Conservation (phyloP, 2,888 invertebrate genomes). For the Yponomeuta plumbellus region DNA sequence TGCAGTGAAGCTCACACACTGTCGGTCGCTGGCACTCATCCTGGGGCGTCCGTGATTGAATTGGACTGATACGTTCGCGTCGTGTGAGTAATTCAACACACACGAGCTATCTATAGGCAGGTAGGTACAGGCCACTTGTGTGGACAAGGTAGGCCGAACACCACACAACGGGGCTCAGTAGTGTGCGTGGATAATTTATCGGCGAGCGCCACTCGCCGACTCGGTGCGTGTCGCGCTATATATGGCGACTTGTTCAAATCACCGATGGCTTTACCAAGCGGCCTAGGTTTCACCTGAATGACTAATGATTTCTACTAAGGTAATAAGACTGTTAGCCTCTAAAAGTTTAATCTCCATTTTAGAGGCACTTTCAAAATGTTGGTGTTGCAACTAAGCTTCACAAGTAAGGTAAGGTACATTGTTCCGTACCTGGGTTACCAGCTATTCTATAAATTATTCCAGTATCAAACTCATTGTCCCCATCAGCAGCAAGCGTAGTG, state of each 20-base stretch:
- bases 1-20: neutral
- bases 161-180: neutral
- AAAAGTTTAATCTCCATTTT: slow-evolving; percentile 8
- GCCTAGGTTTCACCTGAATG: slow-evolving; percentile 67
- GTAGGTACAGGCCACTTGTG: neutral
- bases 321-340: neutral
- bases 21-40: neutral
- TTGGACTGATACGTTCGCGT: slow-evolving; percentile 29
- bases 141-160: neutral
- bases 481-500: neutral
- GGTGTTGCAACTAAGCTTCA: neutral
- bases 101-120: neutral
- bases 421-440: neutral
- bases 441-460: neutral
- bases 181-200: slow-evolving; percentile 59
- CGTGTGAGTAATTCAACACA: slow-evolving; percentile 22
- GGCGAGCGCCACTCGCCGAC: slow-evolving; percentile 35
- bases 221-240: slow-evolving; percentile 58
- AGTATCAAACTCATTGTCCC: neutral
- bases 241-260: slow-evolving; percentile 64
- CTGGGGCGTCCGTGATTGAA: slow-evolving; percentile 27
- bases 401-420: neutral
- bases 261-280: slow-evolving; percentile 61
- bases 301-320: slow-evolving; percentile 44
- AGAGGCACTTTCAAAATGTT: neutral